phyloP scores from a whole-genome alignment of 53 echinoderm and acorn worm genomes.

The Echinometra lucunter region DNA sequence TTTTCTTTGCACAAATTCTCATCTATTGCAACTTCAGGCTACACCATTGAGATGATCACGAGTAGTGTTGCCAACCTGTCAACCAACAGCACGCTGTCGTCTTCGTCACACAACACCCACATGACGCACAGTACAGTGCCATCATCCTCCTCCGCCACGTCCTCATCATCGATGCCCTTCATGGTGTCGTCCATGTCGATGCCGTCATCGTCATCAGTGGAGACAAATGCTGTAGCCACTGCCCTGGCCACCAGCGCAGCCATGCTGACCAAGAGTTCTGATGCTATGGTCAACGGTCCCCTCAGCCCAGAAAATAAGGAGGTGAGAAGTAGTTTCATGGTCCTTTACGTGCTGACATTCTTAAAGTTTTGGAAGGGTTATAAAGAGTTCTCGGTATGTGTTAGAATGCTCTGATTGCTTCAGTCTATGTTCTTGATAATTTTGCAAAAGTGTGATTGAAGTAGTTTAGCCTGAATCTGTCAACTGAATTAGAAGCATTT shows the following conservation, averaged over 20 bases:
- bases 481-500: background rate
- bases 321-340: constrained; percentile 51
- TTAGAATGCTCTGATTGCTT: too few species aligned
- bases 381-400: too few species aligned
- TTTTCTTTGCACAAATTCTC: background rate
- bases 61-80: constrained; percentile 79
- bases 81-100: constrained; percentile 60
- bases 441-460: too few species aligned
- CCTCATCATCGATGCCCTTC: constrained; percentile 29
- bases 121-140: background rate
- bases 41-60: constrained; percentile 88
- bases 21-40: background rate
- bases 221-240: constrained; percentile 43
- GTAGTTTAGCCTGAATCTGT: background rate
- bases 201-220: constrained; percentile 36
- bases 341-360: background rate
- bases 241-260: constrained; percentile 49
- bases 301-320: constrained; percentile 83
- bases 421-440: too few species aligned
- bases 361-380: too few species aligned
- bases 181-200: constrained; percentile 39
- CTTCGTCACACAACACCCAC: constrained; percentile 47
- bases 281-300: constrained; percentile 88
- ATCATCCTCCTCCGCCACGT: background rate
- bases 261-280: constrained; percentile 66